These are phyloP conservation scores for Trissoscelio sp. DNA, from an alignment of 2,888 invertebrate genomes.

Conservation along the genomic window DNA sequence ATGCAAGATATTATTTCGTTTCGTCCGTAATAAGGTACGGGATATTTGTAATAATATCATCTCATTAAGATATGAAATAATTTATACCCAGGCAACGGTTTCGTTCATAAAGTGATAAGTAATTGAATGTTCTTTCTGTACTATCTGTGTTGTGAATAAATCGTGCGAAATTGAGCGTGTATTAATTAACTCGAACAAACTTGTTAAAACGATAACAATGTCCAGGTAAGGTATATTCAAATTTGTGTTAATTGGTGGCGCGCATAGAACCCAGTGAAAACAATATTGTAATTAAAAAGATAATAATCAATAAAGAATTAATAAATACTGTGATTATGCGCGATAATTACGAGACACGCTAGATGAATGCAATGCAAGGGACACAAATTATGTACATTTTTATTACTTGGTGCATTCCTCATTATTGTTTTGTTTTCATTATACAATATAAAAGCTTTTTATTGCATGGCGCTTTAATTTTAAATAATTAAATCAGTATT, in stretches of 20 bases:
- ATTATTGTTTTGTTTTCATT: background rate
- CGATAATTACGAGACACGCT: conserved; percentile 15
- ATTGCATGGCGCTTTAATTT: background rate
- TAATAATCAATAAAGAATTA: conserved; percentile 56
- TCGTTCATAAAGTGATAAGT: conserved; percentile 62
- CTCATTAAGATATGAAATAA: conserved; percentile 61
- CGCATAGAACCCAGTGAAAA: conserved; percentile 41
- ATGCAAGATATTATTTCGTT: conserved; percentile 43
- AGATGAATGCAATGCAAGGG: conserved; percentile 7
- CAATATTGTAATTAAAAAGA: conserved; percentile 67
- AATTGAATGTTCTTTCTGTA: conserved; percentile 60
- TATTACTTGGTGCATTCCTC: background rate
- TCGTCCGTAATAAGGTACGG: conserved; percentile 38
- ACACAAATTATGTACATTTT: conserved; percentile 18
- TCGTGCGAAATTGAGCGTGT: conserved; percentile 65
- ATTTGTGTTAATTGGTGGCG: conserved; percentile 60
- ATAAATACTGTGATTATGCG: conserved; percentile 41
- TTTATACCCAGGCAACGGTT: conserved; percentile 55
- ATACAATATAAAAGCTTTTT: too few relatives aligned
- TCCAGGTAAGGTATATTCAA: conserved; percentile 62
- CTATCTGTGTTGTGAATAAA: conserved; percentile 58
- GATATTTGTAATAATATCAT: conserved; percentile 63
- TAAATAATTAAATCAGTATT: conserved; percentile 13
- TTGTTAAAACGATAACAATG: conserved; percentile 67
- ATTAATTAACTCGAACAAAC: conserved; percentile 67